These are phyloP conservation scores for Fundulus diaphanus DNA, from an alignment of 2,797 vertebrate species.

Conservation along the genomic window DNA sequence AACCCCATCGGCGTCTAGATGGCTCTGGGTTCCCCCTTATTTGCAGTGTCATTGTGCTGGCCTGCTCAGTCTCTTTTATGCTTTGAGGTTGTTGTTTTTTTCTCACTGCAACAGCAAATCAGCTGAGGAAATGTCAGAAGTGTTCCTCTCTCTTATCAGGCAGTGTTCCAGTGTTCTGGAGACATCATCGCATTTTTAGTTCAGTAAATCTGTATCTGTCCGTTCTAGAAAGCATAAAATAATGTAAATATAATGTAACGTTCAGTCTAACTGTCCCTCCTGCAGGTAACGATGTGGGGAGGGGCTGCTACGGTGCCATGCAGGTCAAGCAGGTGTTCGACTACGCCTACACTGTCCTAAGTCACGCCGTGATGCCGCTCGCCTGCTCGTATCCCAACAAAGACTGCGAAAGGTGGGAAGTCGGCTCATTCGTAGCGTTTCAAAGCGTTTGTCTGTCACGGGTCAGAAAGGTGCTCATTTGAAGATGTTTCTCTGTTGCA, in stretches of 20 bases:
- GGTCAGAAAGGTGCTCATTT: neutral
- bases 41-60: neutral
- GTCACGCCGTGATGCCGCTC: constrained; percentile 92
- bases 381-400: constrained; percentile 95
- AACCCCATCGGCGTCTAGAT: too few species aligned
- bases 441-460: neutral
- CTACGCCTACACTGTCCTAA: constrained; percentile 96
- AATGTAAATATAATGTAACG: neutral
- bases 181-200: too few species aligned
- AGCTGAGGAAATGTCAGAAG: neutral
- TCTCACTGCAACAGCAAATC: neutral
- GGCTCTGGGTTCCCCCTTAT: too few species aligned
- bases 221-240: neutral
- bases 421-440: neutral
- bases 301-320: constrained; percentile 97
- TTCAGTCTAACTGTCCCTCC: neutral
- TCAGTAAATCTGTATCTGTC: too few species aligned
- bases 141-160: neutral
- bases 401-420: constrained; percentile 90
- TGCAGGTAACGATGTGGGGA: constrained; percentile 94
- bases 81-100: neutral
- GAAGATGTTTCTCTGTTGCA: neutral
- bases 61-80: neutral
- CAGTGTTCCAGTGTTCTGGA: too few species aligned
- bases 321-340: constrained; percentile 98